phyloP scores from a whole-genome alignment of 2,113 vertebrate genomes.

The Strigops habroptila region DNA sequence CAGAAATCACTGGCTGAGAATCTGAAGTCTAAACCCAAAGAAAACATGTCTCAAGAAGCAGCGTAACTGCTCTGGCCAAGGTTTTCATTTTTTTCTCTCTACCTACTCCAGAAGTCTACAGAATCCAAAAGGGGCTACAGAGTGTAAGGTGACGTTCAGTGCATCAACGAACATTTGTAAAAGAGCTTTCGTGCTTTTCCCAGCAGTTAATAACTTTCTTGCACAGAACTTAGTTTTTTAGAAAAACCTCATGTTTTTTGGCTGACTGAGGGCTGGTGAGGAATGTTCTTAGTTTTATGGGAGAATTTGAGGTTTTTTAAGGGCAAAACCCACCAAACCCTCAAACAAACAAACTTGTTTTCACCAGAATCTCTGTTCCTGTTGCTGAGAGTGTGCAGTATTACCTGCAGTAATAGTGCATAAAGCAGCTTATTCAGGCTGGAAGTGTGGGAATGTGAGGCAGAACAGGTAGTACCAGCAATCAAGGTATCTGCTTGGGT shows the following conservation, averaged over 20 bases:
- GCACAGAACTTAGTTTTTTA: constrained; percentile 1
- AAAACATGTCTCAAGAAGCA: constrained; percentile 25
- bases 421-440: background rate
- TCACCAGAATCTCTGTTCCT: background rate
- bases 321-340: background rate
- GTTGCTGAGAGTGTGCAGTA: background rate
- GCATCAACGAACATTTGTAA: constrained; percentile 31
- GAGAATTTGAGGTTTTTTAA: background rate
- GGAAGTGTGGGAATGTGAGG: background rate
- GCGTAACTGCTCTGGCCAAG: background rate
- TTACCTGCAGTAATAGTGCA: background rate
- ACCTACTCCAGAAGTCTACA: constrained; percentile 12
- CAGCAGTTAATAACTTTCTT: constrained; percentile 36
- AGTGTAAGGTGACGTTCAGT: background rate
- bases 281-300: background rate
- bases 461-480: background rate
- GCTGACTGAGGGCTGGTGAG: background rate
- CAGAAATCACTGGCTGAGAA: constrained; percentile 5
- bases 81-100: background rate
- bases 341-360: constrained; percentile 12
- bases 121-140: background rate
- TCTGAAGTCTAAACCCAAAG: constrained; percentile 6
- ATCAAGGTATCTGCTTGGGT: background rate
- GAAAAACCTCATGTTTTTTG: constrained; percentile 31
- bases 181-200: constrained; percentile 37